These are phyloP conservation scores for Apistogramma diplotaenia DNA, from an alignment of 2,113 vertebrate species.

Conservation along the genomic window DNA sequence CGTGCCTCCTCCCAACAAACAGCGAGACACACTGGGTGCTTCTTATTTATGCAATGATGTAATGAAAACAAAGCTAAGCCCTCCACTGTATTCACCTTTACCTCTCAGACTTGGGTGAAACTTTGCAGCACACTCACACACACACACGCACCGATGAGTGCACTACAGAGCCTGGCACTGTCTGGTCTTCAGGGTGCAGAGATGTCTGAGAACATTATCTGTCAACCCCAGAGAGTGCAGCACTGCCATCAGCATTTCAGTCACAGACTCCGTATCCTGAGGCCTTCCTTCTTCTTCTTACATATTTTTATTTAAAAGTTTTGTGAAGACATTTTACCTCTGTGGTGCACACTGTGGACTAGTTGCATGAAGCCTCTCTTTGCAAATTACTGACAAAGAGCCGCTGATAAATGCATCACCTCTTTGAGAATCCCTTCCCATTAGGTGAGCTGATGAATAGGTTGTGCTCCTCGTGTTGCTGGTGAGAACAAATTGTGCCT, in stretches of 20 bases:
- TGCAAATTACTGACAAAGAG: slow-evolving; percentile 5
- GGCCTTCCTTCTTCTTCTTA: background rate
- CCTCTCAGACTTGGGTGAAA: slow-evolving; percentile 13
- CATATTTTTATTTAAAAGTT: background rate
- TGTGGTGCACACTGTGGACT: background rate
- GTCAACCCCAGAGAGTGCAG: slow-evolving; percentile 11
- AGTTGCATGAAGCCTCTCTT: background rate
- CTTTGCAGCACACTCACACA: background rate
- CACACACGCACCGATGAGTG: background rate
- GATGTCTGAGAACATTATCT: slow-evolving; percentile 56
- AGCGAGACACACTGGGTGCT: background rate
- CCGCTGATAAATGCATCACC: background rate
- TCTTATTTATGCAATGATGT: background rate
- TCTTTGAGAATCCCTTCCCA: slow-evolving; percentile 9
- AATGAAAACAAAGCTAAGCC: background rate
- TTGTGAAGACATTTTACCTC: background rate
- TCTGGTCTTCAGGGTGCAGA: slow-evolving; percentile 29
- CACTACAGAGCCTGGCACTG: slow-evolving; percentile 17
- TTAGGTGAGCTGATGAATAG: slow-evolving; percentile 47
- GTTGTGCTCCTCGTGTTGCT: slow-evolving; percentile 14
- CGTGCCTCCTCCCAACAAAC: background rate
- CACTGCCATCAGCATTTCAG: slow-evolving; percentile 14
- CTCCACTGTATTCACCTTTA: slow-evolving; percentile 2
- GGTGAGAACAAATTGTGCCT: slow-evolving; percentile 60
- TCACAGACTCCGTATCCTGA: background rate